Base-by-base conservation (phyloP, 2,113 vertebrate genomes). In the Sapajus apella region DNA sequence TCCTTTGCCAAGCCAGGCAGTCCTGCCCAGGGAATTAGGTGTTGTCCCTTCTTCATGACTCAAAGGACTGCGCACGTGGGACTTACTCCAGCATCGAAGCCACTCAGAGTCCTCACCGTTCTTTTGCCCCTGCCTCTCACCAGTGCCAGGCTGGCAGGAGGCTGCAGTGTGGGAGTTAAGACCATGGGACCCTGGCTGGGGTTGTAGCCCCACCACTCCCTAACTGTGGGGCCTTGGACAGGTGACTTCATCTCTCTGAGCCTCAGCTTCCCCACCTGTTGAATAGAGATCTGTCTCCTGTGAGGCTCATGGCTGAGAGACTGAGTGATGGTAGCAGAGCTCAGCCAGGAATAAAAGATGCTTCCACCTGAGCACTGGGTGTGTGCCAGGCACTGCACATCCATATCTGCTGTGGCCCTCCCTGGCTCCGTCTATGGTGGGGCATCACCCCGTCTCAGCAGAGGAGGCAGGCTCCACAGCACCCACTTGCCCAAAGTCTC, bases 211-310 rank as follows among this genome's bases (percentile, higher is more conserved):
- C 43, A 23, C 20, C 6, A 11, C 40, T 86, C 35, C n/a, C 17
- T 61, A n/a, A 87, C 70, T 23, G 0, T 21, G 90, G 43, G 43
- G 21, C 40, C 20, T 64, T 8, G 23, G 73, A 43, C n/a, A 12
- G 52, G 40, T 83, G 50, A 88, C 52, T 75, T 81, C 52, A 14
- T 37, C 0, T 37, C 47, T 37, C 45, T 18, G 37, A 86, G 80
- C 76, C 90, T 97, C 64, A 45, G 25, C 72, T 93, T 94, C 37
- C 43, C 85, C n/a, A 21, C 45, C 80, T 52, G 56, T 95, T 50
- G n/a, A 14, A 17, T 25, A 47, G 83, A 92, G 30, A 8, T 21
- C 55, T 56, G 79, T 80, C 21, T 18, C 56, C 21, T 55, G 40
- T 6, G 14, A 55, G 45, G 30, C 8, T n/a, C 45, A 43, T 6